Conservation (phyloP, 2,113 vertebrate genomes). For the Vimba vimba region DNA sequence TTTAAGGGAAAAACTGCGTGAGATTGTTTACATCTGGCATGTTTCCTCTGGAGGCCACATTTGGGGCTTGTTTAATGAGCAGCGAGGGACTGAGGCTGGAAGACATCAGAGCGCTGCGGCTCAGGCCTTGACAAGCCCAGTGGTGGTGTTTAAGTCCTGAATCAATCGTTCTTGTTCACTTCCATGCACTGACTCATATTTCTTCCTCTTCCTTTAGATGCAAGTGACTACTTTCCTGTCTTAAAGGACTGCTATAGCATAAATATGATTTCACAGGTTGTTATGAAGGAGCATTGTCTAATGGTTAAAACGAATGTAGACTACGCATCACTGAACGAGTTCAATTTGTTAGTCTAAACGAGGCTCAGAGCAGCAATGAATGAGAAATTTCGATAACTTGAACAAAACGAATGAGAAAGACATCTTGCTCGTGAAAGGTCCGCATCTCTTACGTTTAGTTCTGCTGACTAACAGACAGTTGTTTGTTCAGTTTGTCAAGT, state of each 20-base stretch:
- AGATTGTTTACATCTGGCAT: constrained; percentile 42
- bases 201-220: not conserved
- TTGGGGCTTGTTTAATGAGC: constrained; percentile 46
- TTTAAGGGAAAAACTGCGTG: constrained; percentile 43
- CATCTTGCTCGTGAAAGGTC: not conserved
- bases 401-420: not conserved
- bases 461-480: not conserved
- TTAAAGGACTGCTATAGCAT: not conserved
- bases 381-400: not conserved
- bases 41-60: constrained; percentile 39
- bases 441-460: not conserved
- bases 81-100: constrained; percentile 39
- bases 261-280: not conserved
- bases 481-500: not conserved
- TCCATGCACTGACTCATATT: not conserved
- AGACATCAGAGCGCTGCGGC: constrained; percentile 19
- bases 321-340: not conserved
- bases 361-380: not conserved
- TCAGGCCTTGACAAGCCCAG: constrained; percentile 33
- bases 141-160: constrained; percentile 1
- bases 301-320: not conserved
- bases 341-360: not conserved
- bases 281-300: not conserved
- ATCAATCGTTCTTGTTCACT: constrained; percentile 9
- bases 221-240: not conserved